Percentiles rank a stretch among this genome's conserved stretches.
Evolutionary conservation across 2,113 vertebrate genomes (phyloP).

Genomic region (Pachyramphus minor): DNA sequence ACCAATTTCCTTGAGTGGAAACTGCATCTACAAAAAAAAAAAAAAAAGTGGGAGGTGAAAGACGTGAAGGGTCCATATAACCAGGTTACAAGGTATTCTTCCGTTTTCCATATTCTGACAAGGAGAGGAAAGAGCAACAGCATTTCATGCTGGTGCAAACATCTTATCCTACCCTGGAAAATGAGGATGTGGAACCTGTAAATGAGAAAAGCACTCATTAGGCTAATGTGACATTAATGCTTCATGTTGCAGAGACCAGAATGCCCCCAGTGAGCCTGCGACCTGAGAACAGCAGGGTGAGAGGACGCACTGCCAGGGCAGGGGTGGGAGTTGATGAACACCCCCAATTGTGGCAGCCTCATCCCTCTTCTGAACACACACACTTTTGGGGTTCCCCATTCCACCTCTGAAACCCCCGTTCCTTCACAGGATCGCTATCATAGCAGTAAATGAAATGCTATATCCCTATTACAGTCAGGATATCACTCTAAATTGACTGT

Average conservation of each 20-base stretch:
- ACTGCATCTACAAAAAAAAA: not conserved
- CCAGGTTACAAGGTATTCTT: not conserved
- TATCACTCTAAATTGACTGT: constrained; percentile 31
- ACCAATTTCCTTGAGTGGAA: not conserved
- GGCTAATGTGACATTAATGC: constrained; percentile 12
- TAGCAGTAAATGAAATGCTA: not conserved
- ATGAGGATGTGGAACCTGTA: not conserved
- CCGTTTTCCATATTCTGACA: not conserved
- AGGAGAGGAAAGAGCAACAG: not conserved
- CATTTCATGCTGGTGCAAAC: not conserved
- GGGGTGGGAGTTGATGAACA: not conserved
- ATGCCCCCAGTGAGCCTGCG: not conserved
- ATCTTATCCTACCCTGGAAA: not conserved
- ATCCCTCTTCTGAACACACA: too few species aligned
- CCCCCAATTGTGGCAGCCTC: not conserved
- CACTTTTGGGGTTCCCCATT: rapidly evolving
- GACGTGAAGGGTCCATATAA: not conserved
- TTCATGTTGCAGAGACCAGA: rapidly evolving
- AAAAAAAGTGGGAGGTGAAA: not conserved
- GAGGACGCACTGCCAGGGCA: not conserved
- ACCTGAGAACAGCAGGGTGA: not conserved
- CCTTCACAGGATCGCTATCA: not conserved
- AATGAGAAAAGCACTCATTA: not conserved
- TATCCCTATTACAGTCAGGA: constrained; percentile 16
- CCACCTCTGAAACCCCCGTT: rapidly evolving